Conservation (phyloP, 2,113 vertebrate species). For the Hyla sarda region DNA sequence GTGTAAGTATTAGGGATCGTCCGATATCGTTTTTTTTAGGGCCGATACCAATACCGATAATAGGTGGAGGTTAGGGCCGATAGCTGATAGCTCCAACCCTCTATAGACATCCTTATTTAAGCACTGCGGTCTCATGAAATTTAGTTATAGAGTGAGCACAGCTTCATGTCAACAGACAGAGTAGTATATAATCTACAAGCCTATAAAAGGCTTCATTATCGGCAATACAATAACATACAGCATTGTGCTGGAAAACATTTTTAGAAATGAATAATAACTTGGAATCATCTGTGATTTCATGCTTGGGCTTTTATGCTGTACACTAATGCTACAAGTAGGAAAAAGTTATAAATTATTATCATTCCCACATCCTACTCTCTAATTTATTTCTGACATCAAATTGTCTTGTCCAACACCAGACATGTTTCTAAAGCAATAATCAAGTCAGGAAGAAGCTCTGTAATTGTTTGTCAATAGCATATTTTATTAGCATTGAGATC, state of each 20-base stretch:
- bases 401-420: not conserved
- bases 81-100: no score
- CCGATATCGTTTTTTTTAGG: no score
- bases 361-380: not conserved
- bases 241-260: not conserved
- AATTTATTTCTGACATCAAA: slow-evolving; percentile 7
- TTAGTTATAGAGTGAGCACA: no score
- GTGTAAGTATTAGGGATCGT: no score
- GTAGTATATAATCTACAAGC: not conserved
- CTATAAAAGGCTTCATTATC: not conserved
- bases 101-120: no score
- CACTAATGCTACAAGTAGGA: not conserved
- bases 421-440: not conserved
- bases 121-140: no score
- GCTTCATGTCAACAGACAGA: no score
- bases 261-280: not conserved
- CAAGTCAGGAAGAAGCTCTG: not conserved
- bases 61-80: no score
- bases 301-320: not conserved
- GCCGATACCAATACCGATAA: no score
- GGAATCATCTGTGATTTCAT: not conserved
- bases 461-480: slow-evolving; percentile 4
- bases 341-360: slow-evolving; percentile 2
- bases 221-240: not conserved
- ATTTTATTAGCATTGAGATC: not conserved